Percentiles rank a stretch among this genome's conserved stretches.
phyloP scores from a whole-genome alignment of 2,113 vertebrate genomes.

The Trichomycterus rosablanca region DNA sequence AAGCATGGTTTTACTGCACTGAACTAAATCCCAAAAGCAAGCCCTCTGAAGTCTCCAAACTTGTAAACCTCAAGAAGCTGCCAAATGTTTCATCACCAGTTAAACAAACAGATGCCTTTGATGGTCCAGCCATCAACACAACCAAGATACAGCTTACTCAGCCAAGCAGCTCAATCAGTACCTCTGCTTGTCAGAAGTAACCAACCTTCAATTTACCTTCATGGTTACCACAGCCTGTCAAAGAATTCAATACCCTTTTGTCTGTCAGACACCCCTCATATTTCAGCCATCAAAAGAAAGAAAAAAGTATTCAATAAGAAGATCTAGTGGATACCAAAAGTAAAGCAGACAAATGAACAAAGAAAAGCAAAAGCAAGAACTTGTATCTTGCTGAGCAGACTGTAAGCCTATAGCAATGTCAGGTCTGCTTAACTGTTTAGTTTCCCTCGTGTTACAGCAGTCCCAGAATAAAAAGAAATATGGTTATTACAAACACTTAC shows the following conservation, averaged over 20 bases:
- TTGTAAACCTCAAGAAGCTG: background rate
- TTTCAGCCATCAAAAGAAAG: background rate
- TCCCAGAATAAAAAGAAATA: too few relatives aligned
- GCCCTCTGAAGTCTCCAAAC: background rate
- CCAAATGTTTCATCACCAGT: background rate
- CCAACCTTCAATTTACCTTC: background rate
- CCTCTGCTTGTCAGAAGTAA: background rate
- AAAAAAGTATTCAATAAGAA: background rate
- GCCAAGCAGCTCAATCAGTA: background rate
- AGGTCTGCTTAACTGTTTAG: too few relatives aligned
- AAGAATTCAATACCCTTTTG: background rate
- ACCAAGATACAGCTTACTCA: slow-evolving; percentile 2
- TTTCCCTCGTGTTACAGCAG: too few relatives aligned
- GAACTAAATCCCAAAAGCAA: background rate
- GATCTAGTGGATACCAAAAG: background rate
- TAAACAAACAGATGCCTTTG: slow-evolving; percentile 12
- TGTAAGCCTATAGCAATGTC: too few relatives aligned
- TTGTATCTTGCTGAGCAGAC: too few relatives aligned
- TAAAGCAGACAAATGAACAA: too few relatives aligned
- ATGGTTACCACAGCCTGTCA: background rate
- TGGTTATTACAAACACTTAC: too few relatives aligned
- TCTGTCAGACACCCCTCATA: background rate
- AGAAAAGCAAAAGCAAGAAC: too few relatives aligned
- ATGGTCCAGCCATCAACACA: background rate
- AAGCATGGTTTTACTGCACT: background rate